Evolutionary conservation across 2,888 invertebrate species (phyloP).

Genomic region (Mycalesis mineus): DNA sequence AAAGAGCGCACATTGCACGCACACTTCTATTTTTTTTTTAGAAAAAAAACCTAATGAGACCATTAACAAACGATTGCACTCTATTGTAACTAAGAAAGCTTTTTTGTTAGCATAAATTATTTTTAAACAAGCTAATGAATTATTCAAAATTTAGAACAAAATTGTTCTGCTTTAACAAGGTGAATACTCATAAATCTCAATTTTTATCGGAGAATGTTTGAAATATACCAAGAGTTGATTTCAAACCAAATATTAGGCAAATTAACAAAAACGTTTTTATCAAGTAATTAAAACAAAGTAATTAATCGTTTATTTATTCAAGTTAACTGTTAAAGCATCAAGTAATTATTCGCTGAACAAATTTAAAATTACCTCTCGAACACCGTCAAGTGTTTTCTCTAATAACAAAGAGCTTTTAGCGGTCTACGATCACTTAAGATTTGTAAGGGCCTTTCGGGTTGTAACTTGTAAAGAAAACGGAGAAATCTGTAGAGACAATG

Average conservation of each 20-base stretch:
- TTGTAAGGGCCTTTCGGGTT: slow-evolving; percentile 31
- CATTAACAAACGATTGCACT: slow-evolving; percentile 2
- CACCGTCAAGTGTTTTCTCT: slow-evolving; percentile 12
- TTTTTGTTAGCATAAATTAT: neutral
- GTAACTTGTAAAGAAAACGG: slow-evolving; percentile 36
- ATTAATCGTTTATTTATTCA: neutral
- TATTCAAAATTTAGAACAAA: no score
- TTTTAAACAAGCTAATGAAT: neutral
- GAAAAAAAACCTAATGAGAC: slow-evolving; percentile 3
- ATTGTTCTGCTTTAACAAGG: no score
- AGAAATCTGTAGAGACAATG: slow-evolving; percentile 48
- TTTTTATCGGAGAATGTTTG: neutral
- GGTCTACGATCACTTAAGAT: slow-evolving; percentile 32
- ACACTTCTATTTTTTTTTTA: neutral
- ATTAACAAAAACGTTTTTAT: neutral
- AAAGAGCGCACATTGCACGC: neutral
- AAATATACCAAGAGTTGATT: neutral
- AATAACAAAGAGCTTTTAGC: slow-evolving; percentile 30
- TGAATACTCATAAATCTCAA: no score
- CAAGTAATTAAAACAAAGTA: slow-evolving; percentile 1
- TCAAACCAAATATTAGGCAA: neutral
- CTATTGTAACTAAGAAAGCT: neutral
- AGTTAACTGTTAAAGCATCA: neutral
- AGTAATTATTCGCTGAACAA: slow-evolving; percentile 7
- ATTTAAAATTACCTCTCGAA: slow-evolving; percentile 10